These are phyloP conservation scores for Epinephelus coioides DNA, from an alignment of 2,797 vertebrate species.

Conservation along the genomic window DNA sequence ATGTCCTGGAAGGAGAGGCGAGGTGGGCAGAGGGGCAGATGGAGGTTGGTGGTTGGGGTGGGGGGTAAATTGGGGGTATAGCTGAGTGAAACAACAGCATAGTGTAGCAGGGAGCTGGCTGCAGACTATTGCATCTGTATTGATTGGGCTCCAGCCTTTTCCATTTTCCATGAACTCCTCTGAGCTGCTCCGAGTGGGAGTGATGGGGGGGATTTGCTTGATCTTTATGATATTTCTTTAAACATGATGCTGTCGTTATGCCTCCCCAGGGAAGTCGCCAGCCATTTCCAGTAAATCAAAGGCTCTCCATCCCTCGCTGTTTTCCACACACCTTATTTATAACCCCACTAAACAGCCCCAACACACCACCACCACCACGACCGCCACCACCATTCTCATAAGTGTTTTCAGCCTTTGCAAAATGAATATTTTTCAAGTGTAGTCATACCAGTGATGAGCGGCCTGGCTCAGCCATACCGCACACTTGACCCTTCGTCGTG, in stretches of 20 bases:
- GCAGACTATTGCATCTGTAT: conserved; percentile 88
- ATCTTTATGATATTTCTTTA: conserved; percentile 88
- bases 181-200: conserved; percentile 81
- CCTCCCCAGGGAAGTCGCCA: conserved; percentile 72
- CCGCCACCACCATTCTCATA: conserved; percentile 58
- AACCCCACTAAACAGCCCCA: conserved; percentile 74
- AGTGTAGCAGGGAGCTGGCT: conserved; percentile 74
- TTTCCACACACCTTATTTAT: conserved; percentile 80
- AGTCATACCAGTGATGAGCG: conserved; percentile 42
- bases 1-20: conserved; percentile 53
- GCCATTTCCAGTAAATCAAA: conserved; percentile 85
- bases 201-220: conserved; percentile 82
- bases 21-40: conserved; percentile 6
- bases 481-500: conserved; percentile 44
- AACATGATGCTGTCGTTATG: conserved; percentile 86
- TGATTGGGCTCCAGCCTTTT: conserved; percentile 85
- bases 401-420: conserved; percentile 67
- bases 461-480: conserved; percentile 6
- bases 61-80: conserved; percentile 52
- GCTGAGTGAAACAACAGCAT: conserved; percentile 75
- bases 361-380: conserved; percentile 34
- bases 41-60: conserved; percentile 4
- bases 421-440: conserved; percentile 67
- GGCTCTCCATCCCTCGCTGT: conserved; percentile 66
- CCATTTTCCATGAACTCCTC: conserved; percentile 88